Evolutionary conservation across 2,888 invertebrate species (phyloP), one percentile per base, ranked within the genome.

Genomic region (Dendrolimus pini): DNA sequence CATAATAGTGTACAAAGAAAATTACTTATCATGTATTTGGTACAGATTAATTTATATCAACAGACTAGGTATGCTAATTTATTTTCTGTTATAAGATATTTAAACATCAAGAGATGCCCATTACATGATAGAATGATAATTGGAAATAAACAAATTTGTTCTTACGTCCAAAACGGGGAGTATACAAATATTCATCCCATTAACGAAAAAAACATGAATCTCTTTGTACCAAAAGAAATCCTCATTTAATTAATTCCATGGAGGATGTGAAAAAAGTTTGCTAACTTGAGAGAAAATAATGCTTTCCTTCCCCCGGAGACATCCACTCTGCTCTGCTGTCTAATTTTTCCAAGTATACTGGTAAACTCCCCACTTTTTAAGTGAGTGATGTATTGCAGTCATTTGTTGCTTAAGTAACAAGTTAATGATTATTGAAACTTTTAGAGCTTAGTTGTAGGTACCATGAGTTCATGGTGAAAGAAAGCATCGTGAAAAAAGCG

Each of bases 31-130:
- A 30, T 30, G 1, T 18, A 18, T 18, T 13, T 53, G n/a, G n/a
- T 55, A 41, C 30, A 52, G 9, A n/a, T 41, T 41, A 58, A 52
- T 59, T 59, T 56, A 47, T 42, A 60, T 55, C 54, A 57, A 55
- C 18, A 55, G 12, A 56, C 13, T 7, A n/a, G 13, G 53, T 53
- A 53, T 53, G 53, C n/a, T 53, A 53, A 9, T 53, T 13, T 53
- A 53, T 53, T 9, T 53, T 7, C 13, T 12, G 1, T 13, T 8
- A 13, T 13, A 53, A 53, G 9, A 12, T 12, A 53, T n/a, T 53
- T 53, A 13, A 54, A 1, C 18, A 54, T 14, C 54, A 54, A 14
- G 2, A 30, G 14, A 30, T 54, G 30, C 55, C 53, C 56, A 42
- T 52, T 53, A 53, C 53, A 53, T 53, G 3, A 30, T 6, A 30